These are phyloP conservation scores for Branchellion lobata DNA, from an alignment of 2,888 invertebrate genomes.

Conservation along the genomic window DNA sequence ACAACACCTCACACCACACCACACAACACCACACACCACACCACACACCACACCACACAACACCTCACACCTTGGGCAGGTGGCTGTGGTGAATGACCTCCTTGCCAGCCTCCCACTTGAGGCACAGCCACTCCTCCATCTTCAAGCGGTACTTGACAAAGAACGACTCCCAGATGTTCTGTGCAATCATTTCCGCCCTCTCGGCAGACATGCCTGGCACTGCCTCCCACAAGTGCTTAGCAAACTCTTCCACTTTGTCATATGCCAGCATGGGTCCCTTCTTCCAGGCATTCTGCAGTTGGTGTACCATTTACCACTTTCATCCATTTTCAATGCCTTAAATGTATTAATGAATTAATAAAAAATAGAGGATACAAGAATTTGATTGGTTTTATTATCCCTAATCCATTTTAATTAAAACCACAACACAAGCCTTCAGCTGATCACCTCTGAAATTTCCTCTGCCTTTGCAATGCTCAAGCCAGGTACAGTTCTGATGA, in stretches of 20 bases:
- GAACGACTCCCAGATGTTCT: constrained; percentile 63
- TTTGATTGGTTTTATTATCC: too few relatives aligned
- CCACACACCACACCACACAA: too few relatives aligned
- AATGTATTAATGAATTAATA: too few relatives aligned
- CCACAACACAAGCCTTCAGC: too few relatives aligned
- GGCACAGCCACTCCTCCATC: constrained; percentile 86
- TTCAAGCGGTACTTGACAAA: constrained; percentile 63
- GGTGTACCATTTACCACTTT: too few relatives aligned
- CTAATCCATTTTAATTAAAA: too few relatives aligned
- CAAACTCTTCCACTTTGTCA: constrained; percentile 85
- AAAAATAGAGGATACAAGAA: too few relatives aligned
- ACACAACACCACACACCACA: too few relatives aligned
- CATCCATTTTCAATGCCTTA: too few relatives aligned
- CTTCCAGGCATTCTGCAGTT: constrained; percentile 32
- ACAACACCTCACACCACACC: too few relatives aligned
- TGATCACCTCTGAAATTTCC: constrained; percentile 35
- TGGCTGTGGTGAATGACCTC: constrained; percentile 70
- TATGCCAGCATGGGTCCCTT: constrained; percentile 28
- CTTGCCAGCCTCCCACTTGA: constrained; percentile 63
- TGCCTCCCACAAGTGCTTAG: constrained; percentile 67
- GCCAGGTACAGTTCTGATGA: constrained; percentile 26
- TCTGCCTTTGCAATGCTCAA: constrained; percentile 41
- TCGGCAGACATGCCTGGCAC: constrained; percentile 50
- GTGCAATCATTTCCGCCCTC: constrained; percentile 89
- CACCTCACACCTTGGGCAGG: constrained; percentile 74